Evolutionary conservation across 2,888 invertebrate species (phyloP).

Genomic region (Drosophila macrospina): DNA sequence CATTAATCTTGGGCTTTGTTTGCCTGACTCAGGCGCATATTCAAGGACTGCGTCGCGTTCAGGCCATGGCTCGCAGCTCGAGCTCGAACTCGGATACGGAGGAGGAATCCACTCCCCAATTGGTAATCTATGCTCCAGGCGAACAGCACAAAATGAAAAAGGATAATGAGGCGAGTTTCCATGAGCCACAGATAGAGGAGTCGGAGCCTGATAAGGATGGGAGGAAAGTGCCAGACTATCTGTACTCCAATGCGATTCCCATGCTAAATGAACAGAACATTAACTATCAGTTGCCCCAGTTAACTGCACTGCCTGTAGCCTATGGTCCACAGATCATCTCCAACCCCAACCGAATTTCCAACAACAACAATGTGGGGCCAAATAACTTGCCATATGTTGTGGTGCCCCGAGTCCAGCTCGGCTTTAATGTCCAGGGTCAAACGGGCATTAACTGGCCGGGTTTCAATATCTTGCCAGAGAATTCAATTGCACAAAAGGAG

Average conservation of each 20-base stretch:
- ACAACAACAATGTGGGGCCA: conserved; percentile 42
- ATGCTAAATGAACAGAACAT: conserved; percentile 73
- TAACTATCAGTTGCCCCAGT: conserved; percentile 74
- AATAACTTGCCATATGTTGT: conserved; percentile 53
- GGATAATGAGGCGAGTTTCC: conserved; percentile 43
- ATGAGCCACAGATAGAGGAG: conserved; percentile 64
- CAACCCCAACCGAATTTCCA: conserved; percentile 25
- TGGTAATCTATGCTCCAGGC: conserved; percentile 66
- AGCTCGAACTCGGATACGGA: conserved; percentile 23
- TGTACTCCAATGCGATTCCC: conserved; percentile 76
- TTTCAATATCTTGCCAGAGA: conserved; percentile 40
- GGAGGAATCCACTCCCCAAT: conserved; percentile 49
- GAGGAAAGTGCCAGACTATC: conserved; percentile 80
- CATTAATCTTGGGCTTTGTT: conserved; percentile 39
- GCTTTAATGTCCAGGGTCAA: conserved; percentile 78
- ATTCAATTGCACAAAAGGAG: conserved; percentile 51
- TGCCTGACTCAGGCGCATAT: conserved; percentile 42
- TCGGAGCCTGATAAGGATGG: conserved; percentile 63
- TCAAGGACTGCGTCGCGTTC: conserved; percentile 26
- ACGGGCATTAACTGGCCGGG: conserved; percentile 59
- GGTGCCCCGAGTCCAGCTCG: conserved; percentile 71
- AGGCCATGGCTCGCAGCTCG: conserved; percentile 55
- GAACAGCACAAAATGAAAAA: conserved; percentile 47
- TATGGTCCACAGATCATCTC: conserved; percentile 59
- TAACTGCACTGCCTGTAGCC: conserved; percentile 63